phyloP scores from a whole-genome alignment of 2,113 vertebrate species.

The Siniperca chuatsi region DNA sequence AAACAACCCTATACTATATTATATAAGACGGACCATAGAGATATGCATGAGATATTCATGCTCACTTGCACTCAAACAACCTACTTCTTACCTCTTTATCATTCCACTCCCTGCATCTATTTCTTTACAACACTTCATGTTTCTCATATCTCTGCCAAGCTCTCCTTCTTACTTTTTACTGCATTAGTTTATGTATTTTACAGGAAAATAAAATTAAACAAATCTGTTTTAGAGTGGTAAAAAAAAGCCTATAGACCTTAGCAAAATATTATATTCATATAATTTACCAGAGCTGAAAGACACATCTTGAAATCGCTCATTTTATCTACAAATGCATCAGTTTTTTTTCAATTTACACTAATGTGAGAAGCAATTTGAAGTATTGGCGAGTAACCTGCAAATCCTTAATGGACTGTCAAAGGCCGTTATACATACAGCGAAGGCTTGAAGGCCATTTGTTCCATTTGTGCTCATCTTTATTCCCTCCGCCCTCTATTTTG shows the following conservation, averaged over 20 bases:
- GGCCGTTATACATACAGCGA: too few species aligned
- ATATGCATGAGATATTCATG: not conserved
- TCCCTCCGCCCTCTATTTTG: not conserved
- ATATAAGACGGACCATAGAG: not conserved
- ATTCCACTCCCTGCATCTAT: not conserved
- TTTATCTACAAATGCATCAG: not conserved
- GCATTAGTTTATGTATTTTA: not conserved
- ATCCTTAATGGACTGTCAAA: not conserved
- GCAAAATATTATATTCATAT: not conserved
- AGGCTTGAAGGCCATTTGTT: not conserved
- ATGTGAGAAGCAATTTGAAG: not conserved
- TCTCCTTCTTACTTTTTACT: not conserved
- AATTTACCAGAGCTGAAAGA: not conserved
- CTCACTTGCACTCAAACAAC: not conserved
- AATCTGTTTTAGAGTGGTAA: not conserved
- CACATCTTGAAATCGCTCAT: not conserved
- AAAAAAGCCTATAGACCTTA: not conserved
- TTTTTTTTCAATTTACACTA: too few species aligned
- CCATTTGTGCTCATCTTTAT: not conserved
- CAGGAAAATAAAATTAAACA: not conserved
- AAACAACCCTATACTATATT: not conserved
- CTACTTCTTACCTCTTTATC: not conserved
- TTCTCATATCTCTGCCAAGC: not conserved
- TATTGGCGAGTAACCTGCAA: not conserved
- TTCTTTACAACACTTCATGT: not conserved